These are phyloP conservation scores for Camptogramma bilineatum DNA, from an alignment of 2,888 invertebrate genomes.

Conservation along the genomic window DNA sequence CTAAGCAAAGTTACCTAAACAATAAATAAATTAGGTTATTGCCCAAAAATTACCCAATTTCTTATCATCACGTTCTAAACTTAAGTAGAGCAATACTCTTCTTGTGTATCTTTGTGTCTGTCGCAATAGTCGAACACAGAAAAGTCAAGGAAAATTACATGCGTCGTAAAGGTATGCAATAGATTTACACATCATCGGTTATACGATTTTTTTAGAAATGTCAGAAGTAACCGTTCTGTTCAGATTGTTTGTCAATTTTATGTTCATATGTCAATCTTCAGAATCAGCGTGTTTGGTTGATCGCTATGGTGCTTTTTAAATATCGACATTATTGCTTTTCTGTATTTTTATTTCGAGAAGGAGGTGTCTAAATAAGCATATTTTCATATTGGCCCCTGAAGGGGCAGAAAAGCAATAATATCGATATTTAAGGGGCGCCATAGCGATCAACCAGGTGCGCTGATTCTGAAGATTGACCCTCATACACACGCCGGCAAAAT, in stretches of 20 bases:
- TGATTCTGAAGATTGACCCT: too few relatives aligned
- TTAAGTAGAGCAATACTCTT: constrained; percentile 15
- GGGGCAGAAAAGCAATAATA: too few relatives aligned
- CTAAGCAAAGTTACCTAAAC: neutral
- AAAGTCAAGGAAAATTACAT: constrained; percentile 26
- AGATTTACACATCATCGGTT: constrained; percentile 23
- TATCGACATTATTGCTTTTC: too few relatives aligned
- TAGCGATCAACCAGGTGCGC: too few relatives aligned
- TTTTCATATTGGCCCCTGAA: too few relatives aligned
- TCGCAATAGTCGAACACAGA: constrained; percentile 19
- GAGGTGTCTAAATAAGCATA: too few relatives aligned
- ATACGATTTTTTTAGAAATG: constrained; percentile 23
- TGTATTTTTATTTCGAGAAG: too few relatives aligned
- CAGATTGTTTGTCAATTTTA: constrained; percentile 9
- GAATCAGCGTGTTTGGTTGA: too few relatives aligned
- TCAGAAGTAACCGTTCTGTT: constrained; percentile 27
- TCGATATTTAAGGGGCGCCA: too few relatives aligned
- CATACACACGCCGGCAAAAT: too few relatives aligned
- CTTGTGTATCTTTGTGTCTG: constrained; percentile 3
- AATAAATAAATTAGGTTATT: neutral
- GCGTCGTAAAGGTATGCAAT: constrained; percentile 23
- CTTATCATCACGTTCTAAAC: constrained; percentile 34
- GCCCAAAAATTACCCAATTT: neutral
- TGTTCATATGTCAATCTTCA: neutral
- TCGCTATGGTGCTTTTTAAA: too few relatives aligned